Percentiles rank a stretch among this genome's conserved stretches.
These are phyloP conservation scores for Andrena marginata DNA, from an alignment of 2,888 invertebrate species.

Conservation along the genomic window DNA sequence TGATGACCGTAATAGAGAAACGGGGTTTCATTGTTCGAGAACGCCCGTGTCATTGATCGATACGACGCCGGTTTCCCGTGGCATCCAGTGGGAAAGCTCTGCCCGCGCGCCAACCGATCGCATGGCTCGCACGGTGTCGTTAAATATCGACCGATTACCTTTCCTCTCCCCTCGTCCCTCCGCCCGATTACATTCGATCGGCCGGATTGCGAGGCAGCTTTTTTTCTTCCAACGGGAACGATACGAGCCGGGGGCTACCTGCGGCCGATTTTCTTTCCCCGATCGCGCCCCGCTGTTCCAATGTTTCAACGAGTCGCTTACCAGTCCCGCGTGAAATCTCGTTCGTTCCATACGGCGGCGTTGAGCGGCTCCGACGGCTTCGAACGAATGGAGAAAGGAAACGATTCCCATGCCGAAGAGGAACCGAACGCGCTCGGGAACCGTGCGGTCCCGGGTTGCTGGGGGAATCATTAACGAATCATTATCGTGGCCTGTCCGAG, in stretches of 20 bases:
- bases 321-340: constrained; percentile 76
- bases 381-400: constrained; percentile 9
- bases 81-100: constrained; percentile 42
- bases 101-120: not conserved
- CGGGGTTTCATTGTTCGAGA: constrained; percentile 83
- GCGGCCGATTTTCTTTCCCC: constrained; percentile 42
- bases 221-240: not conserved
- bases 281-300: constrained; percentile 31
- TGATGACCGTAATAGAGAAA: constrained; percentile 84
- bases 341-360: constrained; percentile 66
- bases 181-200: not conserved
- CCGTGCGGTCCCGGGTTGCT: constrained; percentile 49
- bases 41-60: constrained; percentile 85
- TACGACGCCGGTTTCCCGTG: constrained; percentile 68
- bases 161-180: too few relatives aligned
- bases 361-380: constrained; percentile 31
- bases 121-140: constrained; percentile 16
- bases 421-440: constrained; percentile 36
- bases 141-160: constrained; percentile 22
- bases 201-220: not conserved
- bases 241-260: constrained; percentile 47
- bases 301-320: constrained; percentile 67
- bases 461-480: constrained; percentile 80
- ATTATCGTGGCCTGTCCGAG: constrained; percentile 74
- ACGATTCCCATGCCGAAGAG: constrained; percentile 29